phyloP scores from a whole-genome alignment of 1,140 invertebrate genomes.

The Platyscapa corneri region DNA sequence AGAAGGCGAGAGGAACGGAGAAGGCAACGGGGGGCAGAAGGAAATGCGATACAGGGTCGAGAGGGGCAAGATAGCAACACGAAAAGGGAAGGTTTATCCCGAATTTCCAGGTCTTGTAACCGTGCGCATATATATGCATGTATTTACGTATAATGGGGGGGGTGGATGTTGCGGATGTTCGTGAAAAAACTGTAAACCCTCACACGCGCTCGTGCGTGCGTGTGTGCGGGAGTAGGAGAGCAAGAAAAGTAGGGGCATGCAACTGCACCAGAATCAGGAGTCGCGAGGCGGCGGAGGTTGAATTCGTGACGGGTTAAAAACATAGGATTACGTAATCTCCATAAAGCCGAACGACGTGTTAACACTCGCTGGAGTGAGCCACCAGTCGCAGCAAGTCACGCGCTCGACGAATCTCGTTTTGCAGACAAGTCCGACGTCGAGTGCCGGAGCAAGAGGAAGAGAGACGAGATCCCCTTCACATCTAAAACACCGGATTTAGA shows the following conservation, averaged over 20 bases:
- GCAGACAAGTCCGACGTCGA: background rate
- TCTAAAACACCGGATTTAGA: slow-evolving; percentile 35
- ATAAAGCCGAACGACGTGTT: slow-evolving; percentile 55
- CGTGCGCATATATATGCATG: background rate
- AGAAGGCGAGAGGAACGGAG: background rate
- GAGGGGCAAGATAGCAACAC: slow-evolving; percentile 38
- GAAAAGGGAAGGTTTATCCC: slow-evolving; percentile 49
- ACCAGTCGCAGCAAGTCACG: slow-evolving; percentile 48
- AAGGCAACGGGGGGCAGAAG: background rate
- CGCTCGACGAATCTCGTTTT: slow-evolving; percentile 49
- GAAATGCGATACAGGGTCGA: no score
- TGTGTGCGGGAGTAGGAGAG: background rate
- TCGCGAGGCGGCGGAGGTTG: slow-evolving; percentile 30
- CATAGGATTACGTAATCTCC: slow-evolving; percentile 55
- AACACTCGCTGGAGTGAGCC: slow-evolving; percentile 43
- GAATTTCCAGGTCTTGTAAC: slow-evolving; percentile 17
- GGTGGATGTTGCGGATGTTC: no score
- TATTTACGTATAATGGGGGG: background rate
- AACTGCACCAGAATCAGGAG: slow-evolving; percentile 2
- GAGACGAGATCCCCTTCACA: background rate
- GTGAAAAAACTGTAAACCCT: no score
- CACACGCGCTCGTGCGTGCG: no score
- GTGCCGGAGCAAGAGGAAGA: background rate
- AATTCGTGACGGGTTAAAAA: slow-evolving; percentile 53
- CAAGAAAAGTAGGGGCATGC: background rate